Conservation (phyloP, 2,888 invertebrate species). For the Diarsia mendica region DNA sequence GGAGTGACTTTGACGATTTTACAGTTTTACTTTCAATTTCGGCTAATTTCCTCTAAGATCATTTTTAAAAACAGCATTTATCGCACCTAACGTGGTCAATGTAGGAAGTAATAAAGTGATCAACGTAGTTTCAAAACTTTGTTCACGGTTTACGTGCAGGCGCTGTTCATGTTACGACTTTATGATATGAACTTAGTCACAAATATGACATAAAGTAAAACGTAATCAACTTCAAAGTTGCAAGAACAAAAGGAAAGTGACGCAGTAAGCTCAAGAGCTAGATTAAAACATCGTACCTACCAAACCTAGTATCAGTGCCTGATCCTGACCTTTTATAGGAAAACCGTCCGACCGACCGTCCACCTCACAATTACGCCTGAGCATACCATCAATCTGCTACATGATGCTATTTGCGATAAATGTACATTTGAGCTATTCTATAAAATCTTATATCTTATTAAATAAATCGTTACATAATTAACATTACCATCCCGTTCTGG, state of each 20-base stretch:
- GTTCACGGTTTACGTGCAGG: background rate
- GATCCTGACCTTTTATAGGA: background rate
- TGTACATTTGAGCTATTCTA: background rate
- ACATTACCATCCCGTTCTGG: background rate
- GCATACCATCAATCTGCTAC: background rate
- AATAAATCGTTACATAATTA: background rate
- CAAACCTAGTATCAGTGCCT: no score
- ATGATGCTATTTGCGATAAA: background rate
- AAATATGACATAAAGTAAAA: background rate
- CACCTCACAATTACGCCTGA: constrained; percentile 5
- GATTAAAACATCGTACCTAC: background rate
- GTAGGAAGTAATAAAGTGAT: background rate
- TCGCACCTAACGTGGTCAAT: background rate
- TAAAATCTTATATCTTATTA: background rate
- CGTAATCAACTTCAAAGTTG: background rate
- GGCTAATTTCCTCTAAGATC: background rate
- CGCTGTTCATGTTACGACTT: background rate
- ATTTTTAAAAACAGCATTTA: background rate
- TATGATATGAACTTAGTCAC: background rate
- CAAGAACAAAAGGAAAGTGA: background rate
- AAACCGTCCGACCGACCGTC: background rate
- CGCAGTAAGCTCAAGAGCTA: background rate
- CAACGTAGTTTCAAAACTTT: background rate
- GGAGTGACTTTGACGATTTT: background rate
- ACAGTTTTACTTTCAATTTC: background rate